phyloP scores from a whole-genome alignment of 2,113 vertebrate species.

The Mirounga angustirostris region DNA sequence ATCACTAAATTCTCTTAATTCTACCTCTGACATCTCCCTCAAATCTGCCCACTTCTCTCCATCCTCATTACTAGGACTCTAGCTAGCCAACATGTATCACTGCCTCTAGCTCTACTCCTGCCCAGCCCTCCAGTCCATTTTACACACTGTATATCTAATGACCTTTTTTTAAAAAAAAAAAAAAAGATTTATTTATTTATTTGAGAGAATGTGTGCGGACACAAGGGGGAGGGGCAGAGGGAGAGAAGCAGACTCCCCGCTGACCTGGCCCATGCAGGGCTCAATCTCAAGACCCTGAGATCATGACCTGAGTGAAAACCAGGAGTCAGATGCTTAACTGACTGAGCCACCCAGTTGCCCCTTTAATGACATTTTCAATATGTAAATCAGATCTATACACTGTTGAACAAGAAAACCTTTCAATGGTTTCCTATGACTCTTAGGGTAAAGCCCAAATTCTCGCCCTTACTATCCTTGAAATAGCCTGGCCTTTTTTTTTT shows the following conservation, averaged over 20 bases:
- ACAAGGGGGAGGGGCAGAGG: not conserved
- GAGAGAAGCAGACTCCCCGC: not conserved
- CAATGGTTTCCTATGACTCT: slow-evolving; percentile 7
- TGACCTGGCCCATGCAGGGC: not conserved
- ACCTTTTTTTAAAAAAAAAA: not conserved
- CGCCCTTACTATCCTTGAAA: not conserved
- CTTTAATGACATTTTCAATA: not conserved
- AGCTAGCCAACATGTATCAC: not conserved
- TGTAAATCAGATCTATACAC: not conserved
- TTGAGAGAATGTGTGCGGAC: not conserved
- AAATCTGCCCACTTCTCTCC: not conserved
- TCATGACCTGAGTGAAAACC: not conserved
- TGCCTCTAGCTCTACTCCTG: not conserved
- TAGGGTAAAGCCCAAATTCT: not conserved
- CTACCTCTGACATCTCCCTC: not conserved
- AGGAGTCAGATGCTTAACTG: not conserved
- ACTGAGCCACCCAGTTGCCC: not conserved
- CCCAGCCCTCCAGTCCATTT: not conserved
- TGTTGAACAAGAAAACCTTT: not conserved
- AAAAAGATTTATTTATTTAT: not conserved
- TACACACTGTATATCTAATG: not conserved
- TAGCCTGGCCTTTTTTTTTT: not conserved
- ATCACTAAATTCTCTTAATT: not conserved
- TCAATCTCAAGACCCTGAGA: not conserved
- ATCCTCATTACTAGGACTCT: not conserved